These are phyloP conservation scores for Drosophila siamana DNA, from an alignment of 2,888 invertebrate genomes.

Conservation along the genomic window DNA sequence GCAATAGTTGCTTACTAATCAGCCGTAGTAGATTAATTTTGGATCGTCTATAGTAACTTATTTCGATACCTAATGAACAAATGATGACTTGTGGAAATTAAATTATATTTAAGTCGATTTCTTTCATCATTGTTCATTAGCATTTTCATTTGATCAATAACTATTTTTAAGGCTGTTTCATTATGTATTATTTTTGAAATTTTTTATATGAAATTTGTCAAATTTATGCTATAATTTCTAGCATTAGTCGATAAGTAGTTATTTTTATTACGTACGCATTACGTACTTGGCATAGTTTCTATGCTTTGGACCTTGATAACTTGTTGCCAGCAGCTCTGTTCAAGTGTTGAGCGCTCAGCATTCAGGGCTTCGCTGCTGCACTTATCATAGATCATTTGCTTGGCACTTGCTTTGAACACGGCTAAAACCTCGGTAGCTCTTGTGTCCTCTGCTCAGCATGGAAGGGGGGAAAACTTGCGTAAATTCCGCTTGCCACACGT, in stretches of 20 bases:
- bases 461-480: slow-evolving; percentile 61
- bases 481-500: slow-evolving; percentile 78
- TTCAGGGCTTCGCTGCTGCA: slow-evolving; percentile 38
- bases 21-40: neutral
- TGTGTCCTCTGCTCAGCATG: no score
- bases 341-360: slow-evolving; percentile 28
- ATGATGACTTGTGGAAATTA: neutral
- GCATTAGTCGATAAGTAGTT: no score
- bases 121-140: no score
- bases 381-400: slow-evolving; percentile 62
- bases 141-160: no score
- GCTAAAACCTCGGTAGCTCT: slow-evolving; percentile 47
- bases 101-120: no score
- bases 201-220: no score
- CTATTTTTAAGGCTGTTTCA: no score
- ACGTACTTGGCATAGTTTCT: slow-evolving; percentile 14
- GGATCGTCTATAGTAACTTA: no score
- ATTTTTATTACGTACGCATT: no score
- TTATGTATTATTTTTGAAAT: no score
- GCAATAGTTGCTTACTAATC: slow-evolving; percentile 3
- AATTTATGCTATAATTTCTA: no score
- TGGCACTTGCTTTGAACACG: slow-evolving; percentile 40
- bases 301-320: slow-evolving; percentile 13
- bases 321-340: no score
- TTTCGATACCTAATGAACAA: neutral